Conservation (phyloP, 92 coral and sea anemone genomes). For the Porites cylindrica region DNA sequence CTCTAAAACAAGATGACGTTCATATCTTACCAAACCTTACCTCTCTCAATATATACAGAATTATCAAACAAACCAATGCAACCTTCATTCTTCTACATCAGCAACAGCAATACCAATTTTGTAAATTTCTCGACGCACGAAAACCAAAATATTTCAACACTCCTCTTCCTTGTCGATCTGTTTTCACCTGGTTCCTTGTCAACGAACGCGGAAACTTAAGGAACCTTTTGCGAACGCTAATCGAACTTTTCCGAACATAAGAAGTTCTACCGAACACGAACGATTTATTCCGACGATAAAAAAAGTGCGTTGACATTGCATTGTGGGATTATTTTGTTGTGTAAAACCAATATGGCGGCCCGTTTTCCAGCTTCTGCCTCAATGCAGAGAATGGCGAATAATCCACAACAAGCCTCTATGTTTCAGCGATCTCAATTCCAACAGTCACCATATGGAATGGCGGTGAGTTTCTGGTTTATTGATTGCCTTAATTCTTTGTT, state of each 20-base stretch:
- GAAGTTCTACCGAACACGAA: not conserved
- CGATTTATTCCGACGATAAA: not conserved
- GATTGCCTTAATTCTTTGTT: not conserved
- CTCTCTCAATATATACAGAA: slow-evolving; percentile 26
- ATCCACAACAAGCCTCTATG: slow-evolving; percentile 90
- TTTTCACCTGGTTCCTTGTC: too few species aligned
- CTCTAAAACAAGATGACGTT: too few species aligned
- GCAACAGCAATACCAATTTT: not conserved
- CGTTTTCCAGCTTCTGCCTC: slow-evolving; percentile 93
- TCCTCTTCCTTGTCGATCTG: not conserved
- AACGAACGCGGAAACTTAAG: too few species aligned
- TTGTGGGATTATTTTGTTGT: slow-evolving; percentile 69
- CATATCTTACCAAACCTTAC: not conserved
- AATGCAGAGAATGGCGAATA: slow-evolving; percentile 94
- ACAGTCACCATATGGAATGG: slow-evolving; percentile 84
- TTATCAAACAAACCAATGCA: slow-evolving; percentile 12
- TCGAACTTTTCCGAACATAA: not conserved
- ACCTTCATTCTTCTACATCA: slow-evolving; percentile 20
- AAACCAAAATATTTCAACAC: not conserved
- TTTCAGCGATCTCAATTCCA: slow-evolving; percentile 88
- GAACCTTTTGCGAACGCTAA: too few species aligned
- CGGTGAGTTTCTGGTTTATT: slow-evolving; percentile 55
- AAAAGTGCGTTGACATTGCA: slow-evolving; percentile 23
- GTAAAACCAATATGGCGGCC: slow-evolving; percentile 86
- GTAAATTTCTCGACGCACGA: not conserved